Evolutionary conservation across 2,113 vertebrate genomes (phyloP).

Genomic region (crab-eating macaque (Macaca fascicularis)): T2T-MFA8v1.1 NC_088381.1:46742001-46742500

Average conservation of each 20-base stretch:
- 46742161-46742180: not conserved
- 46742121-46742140: fast-evolving
- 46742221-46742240: not conserved
- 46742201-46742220: fast-evolving
- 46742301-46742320: not conserved
- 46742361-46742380: not conserved
- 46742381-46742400: fast-evolving
- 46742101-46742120: not conserved
- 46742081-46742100: not conserved
- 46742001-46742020: not conserved
- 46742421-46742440: not conserved
- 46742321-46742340: not conserved
- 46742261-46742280: not conserved
- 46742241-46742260: too few species aligned
- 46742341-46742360: not conserved
- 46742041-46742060: not conserved
- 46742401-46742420: fast-evolving
- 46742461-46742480: not conserved
- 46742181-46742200: not conserved
- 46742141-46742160: not conserved
- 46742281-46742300: not conserved
- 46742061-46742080: not conserved
- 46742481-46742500: not conserved
- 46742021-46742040: not conserved
- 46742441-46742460: fast-evolving